Percentiles rank a stretch among this genome's conserved stretches.
Evolutionary conservation across 2,888 invertebrate genomes (phyloP).

Genomic region (Microplitis deprimator): DNA sequence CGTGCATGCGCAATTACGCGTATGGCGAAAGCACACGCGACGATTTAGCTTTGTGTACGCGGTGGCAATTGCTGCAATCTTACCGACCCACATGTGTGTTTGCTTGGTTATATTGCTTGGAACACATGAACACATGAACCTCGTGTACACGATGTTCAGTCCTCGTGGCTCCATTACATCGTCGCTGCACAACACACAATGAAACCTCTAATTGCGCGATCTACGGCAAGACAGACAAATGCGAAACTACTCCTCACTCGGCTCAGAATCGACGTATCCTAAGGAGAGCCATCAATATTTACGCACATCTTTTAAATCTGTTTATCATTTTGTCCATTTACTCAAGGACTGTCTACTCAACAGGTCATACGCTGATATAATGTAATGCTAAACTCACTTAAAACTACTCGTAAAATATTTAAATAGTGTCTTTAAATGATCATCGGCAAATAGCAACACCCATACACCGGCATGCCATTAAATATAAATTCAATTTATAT

Average conservation of each 20-base stretch:
- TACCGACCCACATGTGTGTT: constrained; percentile 41
- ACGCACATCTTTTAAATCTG: background rate
- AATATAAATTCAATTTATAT: background rate
- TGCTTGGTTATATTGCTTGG: constrained; percentile 16
- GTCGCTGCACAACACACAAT: constrained; percentile 33
- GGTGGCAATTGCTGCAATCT: constrained; percentile 39
- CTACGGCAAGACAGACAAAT: no score
- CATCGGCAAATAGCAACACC: background rate
- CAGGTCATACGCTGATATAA: background rate
- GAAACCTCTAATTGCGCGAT: constrained; percentile 37
- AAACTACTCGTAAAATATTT: background rate
- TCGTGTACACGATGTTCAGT: background rate
- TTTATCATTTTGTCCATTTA: background rate
- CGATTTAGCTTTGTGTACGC: constrained; percentile 26
- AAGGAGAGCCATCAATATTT: no score
- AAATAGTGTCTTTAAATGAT: background rate
- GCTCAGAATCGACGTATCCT: no score
- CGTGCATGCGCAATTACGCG: constrained; percentile 36
- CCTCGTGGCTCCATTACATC: background rate
- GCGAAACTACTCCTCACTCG: no score
- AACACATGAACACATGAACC: background rate
- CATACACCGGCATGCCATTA: background rate
- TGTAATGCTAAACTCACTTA: background rate
- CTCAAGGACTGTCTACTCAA: constrained; percentile 22
- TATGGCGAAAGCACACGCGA: constrained; percentile 32